Conservation (phyloP, 2,797 vertebrate genomes). For the Rhyacichthys aspro region DNA sequence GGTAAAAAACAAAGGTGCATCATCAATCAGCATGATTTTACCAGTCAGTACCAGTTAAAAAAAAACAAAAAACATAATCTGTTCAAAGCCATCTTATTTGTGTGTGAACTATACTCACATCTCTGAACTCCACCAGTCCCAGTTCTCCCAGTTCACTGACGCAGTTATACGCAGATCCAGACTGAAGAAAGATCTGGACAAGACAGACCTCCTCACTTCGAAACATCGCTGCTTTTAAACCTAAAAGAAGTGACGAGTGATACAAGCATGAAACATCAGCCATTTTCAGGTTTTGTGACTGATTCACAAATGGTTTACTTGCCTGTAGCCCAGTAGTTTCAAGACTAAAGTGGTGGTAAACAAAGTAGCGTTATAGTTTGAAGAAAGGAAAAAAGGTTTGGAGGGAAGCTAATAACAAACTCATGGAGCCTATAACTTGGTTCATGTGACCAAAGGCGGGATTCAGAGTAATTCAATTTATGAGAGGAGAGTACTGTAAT, state of each 20-base stretch:
- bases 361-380: background rate
- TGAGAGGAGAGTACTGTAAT: background rate
- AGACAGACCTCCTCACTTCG: slow-evolving; percentile 83
- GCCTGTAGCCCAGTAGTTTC: background rate
- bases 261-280: too few relatives aligned
- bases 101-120: slow-evolving; percentile 65
- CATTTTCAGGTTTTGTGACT: background rate
- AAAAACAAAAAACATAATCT: too few relatives aligned
- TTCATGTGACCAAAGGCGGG: slow-evolving; percentile 13
- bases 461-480: slow-evolving; percentile 8
- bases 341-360: background rate
- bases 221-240: slow-evolving; percentile 79
- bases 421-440: background rate
- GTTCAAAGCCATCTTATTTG: background rate
- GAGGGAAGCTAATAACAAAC: background rate
- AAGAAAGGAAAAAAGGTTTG: background rate
- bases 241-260: too few relatives aligned
- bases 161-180: slow-evolving; percentile 81
- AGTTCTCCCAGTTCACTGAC: slow-evolving; percentile 84
- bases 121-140: slow-evolving; percentile 84
- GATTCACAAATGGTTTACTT: too few relatives aligned
- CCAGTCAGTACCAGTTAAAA: too few relatives aligned
- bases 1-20: too few relatives aligned
- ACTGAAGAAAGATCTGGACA: slow-evolving; percentile 84
- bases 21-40: too few relatives aligned